Evolutionary conservation across 2,113 vertebrate species (phyloP), one percentile per base, ranked within the genome.

Genomic region (Amphiprion ocellaris): DNA sequence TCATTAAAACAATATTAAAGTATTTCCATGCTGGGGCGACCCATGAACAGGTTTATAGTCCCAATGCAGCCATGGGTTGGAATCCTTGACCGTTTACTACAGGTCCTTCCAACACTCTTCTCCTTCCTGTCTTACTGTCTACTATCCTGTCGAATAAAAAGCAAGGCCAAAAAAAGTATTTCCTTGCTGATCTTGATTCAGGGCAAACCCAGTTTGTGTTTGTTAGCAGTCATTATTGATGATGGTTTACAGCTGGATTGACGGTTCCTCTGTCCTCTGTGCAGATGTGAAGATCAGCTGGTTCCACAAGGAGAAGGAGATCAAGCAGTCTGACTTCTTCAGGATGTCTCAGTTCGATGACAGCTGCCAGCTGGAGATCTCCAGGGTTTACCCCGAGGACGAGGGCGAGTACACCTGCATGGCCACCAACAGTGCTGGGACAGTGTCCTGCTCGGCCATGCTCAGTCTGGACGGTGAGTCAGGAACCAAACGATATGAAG

Each of bases 321-420:
- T 99, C 93, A 98, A 97, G 76, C 97, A 97, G 77, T 99, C 98
- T 0, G 94, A 96, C 0, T 97, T 97, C 93, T 99, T 98, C 79
- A 95, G 95, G 94, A 98, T 99, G 96, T 98, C 97, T 83, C 97
- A 98, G 47, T 99, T 98, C 91, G 98, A 98, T 85, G 97, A 99
- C 87, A 97, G 94, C 88, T 99, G 96, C 80, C 97, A 97, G 76
- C 91, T 99, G 84, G 98, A 99, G 92, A 96, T 99, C 83, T 95
- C 96, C 81, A 95, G 96, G 86, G 97, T 97, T 69, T 99, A 96
- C 79, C 91, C 95, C 5, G 98, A 99, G 81, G 98, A 99, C 70
- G 96, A 97, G 91, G 98, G 97, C 52, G 88, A 93, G 74, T 99
- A 98, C 55, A 96, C 94, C 56, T 99, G 97, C 80, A 93, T 96